Evolutionary conservation across 2,797 vertebrate species (phyloP), one percentile per base, ranked within the genome.

Genomic region (Ctenosaura bakeri): DNA sequence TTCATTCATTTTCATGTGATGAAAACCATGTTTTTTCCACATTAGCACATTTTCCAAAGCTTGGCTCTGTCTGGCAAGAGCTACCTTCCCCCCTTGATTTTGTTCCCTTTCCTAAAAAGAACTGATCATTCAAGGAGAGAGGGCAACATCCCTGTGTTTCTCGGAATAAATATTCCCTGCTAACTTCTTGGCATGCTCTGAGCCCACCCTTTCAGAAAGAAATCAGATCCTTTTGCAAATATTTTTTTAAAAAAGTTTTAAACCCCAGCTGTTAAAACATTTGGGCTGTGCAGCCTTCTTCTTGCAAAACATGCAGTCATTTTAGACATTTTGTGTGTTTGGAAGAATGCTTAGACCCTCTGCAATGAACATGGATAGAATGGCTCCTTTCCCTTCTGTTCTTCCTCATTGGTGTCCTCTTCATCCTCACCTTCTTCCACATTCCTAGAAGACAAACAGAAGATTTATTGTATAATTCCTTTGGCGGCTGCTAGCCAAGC

Each of bases 241-340:
- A 96, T 95, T 94, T 97, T 96, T 95, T 92, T 77, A 92, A 95
- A 95, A 66, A 86, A 85, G 91, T 89, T 84, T 92, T 69, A 88
- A 95, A 94, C 92, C 90, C 89, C 98, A 98, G 98, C 98, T 98
- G 98, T 98, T 97, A 97, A 98, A 98, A 98, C 95, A 98, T 95
- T 97, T 94, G 90, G 92, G 89, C 90, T 95, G 90, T 89, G 93
- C 42, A 50, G 88, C 91, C 90, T 92, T 10, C 85, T 64, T 89
- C 22, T 81, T 91, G 91, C 93, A 95, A 91, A 91, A 85, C 78
- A 89, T 86, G 20, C n/a, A 91, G 91, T 88, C 81, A 74, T 94
- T 95, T 91, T 80, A 88, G 88, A 87, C 93, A n/a, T 90, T 80
- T 87, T n/a, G 14, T 83, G 50, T 85, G 69, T 88, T 89, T 93